A percentile compares a stretch with the other conserved stretches of the same genome.
Conservation (phyloP, 2,797 vertebrate species). For the Enteromius mattozi region DNA sequence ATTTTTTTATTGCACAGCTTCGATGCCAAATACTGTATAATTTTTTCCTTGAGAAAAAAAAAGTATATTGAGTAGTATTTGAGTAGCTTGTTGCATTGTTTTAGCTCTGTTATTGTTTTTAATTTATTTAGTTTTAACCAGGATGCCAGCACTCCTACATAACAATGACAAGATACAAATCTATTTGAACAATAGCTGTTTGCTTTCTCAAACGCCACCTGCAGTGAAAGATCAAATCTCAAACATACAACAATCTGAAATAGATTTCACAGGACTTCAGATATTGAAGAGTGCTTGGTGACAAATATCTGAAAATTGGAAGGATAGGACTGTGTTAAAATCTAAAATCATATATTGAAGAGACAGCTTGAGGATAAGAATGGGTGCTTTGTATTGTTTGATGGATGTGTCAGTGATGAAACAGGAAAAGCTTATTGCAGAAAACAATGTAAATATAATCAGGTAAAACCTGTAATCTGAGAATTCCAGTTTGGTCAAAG, state of each 20-base stretch:
- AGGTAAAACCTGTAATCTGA: background rate
- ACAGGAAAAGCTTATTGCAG: background rate
- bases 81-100: background rate
- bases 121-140: background rate
- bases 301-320: background rate
- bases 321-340: background rate
- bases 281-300: background rate
- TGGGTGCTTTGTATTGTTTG: background rate
- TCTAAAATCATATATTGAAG: background rate
- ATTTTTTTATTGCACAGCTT: background rate
- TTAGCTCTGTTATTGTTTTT: background rate
- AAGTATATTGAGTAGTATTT: background rate
- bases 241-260: background rate
- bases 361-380: background rate
- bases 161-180: background rate
- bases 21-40: background rate
- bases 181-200: background rate
- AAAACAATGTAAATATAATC: background rate
- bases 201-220: background rate
- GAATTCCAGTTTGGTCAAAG: background rate
- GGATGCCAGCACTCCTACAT: background rate
- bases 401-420: background rate
- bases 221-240: background rate
- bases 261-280: background rate
- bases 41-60: background rate